These are phyloP conservation scores for Penaeus japonicus DNA, from an alignment of 1,140 invertebrate genomes.

Conservation along the genomic window DNA sequence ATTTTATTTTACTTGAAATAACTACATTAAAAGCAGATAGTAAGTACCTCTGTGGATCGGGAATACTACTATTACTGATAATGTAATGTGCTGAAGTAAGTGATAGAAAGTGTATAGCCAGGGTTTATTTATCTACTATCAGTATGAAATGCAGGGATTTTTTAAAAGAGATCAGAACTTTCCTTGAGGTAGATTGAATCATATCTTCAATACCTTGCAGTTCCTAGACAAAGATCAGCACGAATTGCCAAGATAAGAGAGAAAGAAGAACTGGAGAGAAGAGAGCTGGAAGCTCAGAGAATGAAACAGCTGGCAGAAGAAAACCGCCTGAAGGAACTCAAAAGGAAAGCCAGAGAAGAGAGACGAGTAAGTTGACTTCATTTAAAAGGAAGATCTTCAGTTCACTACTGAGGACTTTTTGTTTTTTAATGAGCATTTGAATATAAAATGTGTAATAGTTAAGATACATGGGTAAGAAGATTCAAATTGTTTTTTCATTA, in stretches of 20 bases:
- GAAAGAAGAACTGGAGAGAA: conserved; percentile 75
- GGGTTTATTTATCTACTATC: too few relatives aligned
- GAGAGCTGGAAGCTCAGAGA: conserved; percentile 70
- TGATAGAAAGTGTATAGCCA: too few relatives aligned
- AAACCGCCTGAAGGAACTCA: conserved; percentile 69
- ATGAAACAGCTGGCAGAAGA: conserved; percentile 65
- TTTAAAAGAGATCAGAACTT: not conserved
- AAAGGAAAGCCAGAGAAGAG: conserved; percentile 72
- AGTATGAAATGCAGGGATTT: too few relatives aligned
- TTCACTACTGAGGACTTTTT: not conserved
- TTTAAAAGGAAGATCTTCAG: not conserved
- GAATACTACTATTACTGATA: too few relatives aligned
- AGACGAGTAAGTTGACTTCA: conserved; percentile 50
- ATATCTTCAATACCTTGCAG: conserved; percentile 25
- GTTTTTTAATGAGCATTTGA: not conserved
- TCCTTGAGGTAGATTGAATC: not conserved
- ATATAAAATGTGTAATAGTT: not conserved
- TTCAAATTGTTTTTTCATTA: conserved; percentile 8
- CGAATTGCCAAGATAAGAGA: conserved; percentile 85
- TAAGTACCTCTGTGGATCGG: too few relatives aligned
- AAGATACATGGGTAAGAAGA: not conserved
- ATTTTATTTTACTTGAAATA: too few relatives aligned
- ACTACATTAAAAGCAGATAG: too few relatives aligned
- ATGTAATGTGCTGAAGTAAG: too few relatives aligned
- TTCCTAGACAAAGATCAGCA: conserved; percentile 53